Base-by-base conservation (phyloP, 2,888 invertebrate species). In the Mamestra brassicae region DNA sequence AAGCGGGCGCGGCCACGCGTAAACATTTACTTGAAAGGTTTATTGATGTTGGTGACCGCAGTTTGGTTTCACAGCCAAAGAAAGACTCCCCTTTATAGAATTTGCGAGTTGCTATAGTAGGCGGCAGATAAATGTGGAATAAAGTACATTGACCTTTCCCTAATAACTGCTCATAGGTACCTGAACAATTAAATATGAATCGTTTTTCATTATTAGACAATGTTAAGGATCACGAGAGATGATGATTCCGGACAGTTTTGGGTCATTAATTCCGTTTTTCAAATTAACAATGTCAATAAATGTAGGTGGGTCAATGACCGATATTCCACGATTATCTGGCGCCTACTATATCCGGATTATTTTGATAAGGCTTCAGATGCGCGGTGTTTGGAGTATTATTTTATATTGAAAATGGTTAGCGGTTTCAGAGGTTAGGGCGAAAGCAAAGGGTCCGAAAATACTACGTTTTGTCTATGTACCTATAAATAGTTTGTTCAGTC, bases 11-110 rank as follows among this genome's bases (percentile, higher is more conserved):
- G 90, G 90, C 91, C 94, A 89, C 89, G 93, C 95, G 95, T 94
- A 94, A 94, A 94, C 94, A 93, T 94, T 95, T 91, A 92, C 94
- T 94, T 90, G 94, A 93, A 93, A 94, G 94, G 93, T 95, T 95
- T 95, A 95, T 95, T 93, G 95, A 93, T 92, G 95, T 94, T 93
- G 92, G 93, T 93, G 90, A 94, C 94, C 94, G 90, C 92, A 90
- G 90, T 92, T 92, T 89, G 91, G 92, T 92, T 93, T 92, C 92
- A 92, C 90, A 90, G 78, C 90, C 88, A 62, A 81, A 81, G 88
- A 87, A 82, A 80, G 86, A 67, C 71, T 69, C 81, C 81, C 76
- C 78, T 90, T 88, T 84, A 83, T 72, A 76, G 80, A 85, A 90
- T 90, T 89, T 87, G 87, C 81, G 86, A 86, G 86, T 85, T 86